These are phyloP conservation scores for Motacilla alba DNA, from an alignment of 2,113 vertebrate genomes.

Conservation along the genomic window DNA sequence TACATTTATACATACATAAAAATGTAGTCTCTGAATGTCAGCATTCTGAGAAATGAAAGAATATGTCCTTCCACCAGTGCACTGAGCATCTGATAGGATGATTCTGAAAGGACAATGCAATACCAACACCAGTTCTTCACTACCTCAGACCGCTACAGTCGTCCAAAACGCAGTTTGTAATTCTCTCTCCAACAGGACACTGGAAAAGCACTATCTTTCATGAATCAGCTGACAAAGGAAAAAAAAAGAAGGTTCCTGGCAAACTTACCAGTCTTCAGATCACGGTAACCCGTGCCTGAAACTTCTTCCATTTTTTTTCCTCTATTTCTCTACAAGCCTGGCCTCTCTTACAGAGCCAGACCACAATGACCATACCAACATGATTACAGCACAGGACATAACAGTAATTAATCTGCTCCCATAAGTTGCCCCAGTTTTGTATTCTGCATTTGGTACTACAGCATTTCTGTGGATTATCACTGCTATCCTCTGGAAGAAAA, in stretches of 20 bases:
- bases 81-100: background rate
- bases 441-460: background rate
- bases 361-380: background rate
- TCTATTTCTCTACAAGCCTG: background rate
- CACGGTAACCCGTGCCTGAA: background rate
- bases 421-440: background rate
- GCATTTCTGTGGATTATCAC: background rate
- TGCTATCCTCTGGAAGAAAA: background rate
- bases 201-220: background rate
- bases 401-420: background rate
- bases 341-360: background rate
- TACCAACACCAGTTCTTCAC: background rate
- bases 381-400: background rate
- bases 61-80: background rate
- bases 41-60: background rate
- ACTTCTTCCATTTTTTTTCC: background rate
- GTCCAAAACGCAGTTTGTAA: background rate
- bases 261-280: background rate
- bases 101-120: background rate
- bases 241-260: background rate
- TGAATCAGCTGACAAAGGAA: background rate
- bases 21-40: background rate
- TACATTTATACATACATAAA: background rate
- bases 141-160: background rate
- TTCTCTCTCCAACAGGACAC: background rate